Conservation (phyloP, 2,113 vertebrate genomes). For the Turdus rufiventris region DNA sequence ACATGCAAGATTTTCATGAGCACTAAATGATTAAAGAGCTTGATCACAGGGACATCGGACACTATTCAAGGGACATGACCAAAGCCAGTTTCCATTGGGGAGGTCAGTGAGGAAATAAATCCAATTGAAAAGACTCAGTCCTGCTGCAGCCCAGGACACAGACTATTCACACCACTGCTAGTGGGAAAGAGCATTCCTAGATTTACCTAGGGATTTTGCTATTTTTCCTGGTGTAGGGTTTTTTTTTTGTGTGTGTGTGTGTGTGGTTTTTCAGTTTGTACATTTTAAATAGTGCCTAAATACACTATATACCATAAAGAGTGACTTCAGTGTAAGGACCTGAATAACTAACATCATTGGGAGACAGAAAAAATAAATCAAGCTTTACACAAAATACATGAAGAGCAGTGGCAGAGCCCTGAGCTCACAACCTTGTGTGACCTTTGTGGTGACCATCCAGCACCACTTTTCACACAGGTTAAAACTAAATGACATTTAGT, state of each 20-base stretch:
- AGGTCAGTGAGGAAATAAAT: neutral
- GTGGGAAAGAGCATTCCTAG: neutral
- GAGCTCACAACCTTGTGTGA: neutral
- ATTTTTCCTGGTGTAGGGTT: neutral
- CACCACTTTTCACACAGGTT: neutral
- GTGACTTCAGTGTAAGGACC: neutral
- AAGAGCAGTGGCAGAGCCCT: neutral
- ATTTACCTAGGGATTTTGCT: neutral
- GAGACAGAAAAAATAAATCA: neutral
- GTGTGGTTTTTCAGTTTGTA: neutral
- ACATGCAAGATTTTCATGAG: neutral
- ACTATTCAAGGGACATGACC: neutral
- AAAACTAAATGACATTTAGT: conserved; percentile 19
- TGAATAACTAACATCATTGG: neutral
- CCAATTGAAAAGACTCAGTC: neutral
- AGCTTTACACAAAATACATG: neutral
- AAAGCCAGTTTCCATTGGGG: neutral
- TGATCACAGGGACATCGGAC: neutral
- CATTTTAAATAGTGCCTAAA: neutral
- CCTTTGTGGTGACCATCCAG: neutral
- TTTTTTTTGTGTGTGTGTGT: neutral
- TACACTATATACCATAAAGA: neutral
- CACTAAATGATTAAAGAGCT: neutral
- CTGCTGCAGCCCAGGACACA: neutral
- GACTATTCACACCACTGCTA: neutral